Evolutionary conservation across 2,888 invertebrate genomes (phyloP), one percentile per base, ranked within the genome.

Genomic region (Mylabris sibirica): DNA sequence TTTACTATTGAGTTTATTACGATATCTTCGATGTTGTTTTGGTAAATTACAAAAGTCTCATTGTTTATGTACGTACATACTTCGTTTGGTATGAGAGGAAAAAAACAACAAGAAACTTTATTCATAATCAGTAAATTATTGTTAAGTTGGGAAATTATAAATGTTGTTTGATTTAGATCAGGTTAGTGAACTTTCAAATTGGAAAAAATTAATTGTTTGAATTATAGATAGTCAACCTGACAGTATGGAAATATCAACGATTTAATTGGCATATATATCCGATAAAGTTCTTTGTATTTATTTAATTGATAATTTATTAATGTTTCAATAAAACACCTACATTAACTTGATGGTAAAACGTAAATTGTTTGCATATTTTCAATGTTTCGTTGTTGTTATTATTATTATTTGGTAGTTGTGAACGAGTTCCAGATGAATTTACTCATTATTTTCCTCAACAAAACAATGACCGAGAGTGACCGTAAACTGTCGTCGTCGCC

Each of bases 381-480:
- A 57, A 12, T n/a, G 24, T 20, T 61, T 24, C 17, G 26, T 17
- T 20, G 26, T 35, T 26, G 5, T 12, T 60, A 35, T 14, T 26
- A 17, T 12, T 60, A 35, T 14, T 24, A 57, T 61, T 41, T 24
- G 3, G 34, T 34, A 34, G n/a, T 60, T 60, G 20, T 34, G 53
- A 34, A 35, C 59, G 35, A 57, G 35, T 57, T 57, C 3, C 24
- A 24, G 22, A 57, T 49, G 57, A 57, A 24, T 57, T 57, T 57
- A 12, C 20, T 57, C 57, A 14, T 57, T 24, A 57, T 57, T 57
- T 24, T 57, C 24, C 3, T 4, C 24, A 75, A 70, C 70, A 74
- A 75, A 78, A 78, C 78, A 78, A 78, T 75, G 77, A 78, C 77
- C 78, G 78, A 73, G 76, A 78, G 76, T 77, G 76, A 79, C 78